Evolutionary conservation across 2,113 vertebrate species (phyloP).

Genomic region (Alethe castanea): DNA sequence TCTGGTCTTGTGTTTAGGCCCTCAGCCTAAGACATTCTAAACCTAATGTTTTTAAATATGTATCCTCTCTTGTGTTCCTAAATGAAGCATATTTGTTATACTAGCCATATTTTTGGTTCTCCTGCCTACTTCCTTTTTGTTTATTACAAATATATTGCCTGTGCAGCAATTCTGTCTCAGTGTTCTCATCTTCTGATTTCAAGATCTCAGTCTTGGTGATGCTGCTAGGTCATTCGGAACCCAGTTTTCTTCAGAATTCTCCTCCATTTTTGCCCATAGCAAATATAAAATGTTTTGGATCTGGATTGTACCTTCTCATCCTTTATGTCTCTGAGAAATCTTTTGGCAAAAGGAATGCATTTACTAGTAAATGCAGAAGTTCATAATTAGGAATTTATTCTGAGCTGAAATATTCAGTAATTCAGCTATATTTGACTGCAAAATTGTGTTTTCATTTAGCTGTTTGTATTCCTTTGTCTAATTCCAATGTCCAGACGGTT

Average conservation of each 20-base stretch:
- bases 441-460: neutral
- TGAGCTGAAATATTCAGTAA: neutral
- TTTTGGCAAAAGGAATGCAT: neutral
- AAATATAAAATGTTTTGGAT: neutral
- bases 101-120: neutral
- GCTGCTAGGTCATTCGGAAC: neutral
- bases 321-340: neutral
- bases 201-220: neutral
- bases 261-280: neutral
- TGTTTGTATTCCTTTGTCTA: neutral
- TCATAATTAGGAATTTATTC: neutral
- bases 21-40: neutral
- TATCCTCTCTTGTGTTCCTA: neutral
- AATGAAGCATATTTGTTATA: neutral
- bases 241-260: neutral
- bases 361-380: neutral
- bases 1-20: neutral
- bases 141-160: neutral
- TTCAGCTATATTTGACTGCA: neutral
- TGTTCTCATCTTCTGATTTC: neutral
- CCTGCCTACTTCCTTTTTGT: neutral
- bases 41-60: fast-evolving
- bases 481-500: neutral
- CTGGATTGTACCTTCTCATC: neutral
- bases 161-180: neutral